Base-by-base conservation (phyloP, 1,140 invertebrate genomes). In the Bombus vancouverensis region DNA sequence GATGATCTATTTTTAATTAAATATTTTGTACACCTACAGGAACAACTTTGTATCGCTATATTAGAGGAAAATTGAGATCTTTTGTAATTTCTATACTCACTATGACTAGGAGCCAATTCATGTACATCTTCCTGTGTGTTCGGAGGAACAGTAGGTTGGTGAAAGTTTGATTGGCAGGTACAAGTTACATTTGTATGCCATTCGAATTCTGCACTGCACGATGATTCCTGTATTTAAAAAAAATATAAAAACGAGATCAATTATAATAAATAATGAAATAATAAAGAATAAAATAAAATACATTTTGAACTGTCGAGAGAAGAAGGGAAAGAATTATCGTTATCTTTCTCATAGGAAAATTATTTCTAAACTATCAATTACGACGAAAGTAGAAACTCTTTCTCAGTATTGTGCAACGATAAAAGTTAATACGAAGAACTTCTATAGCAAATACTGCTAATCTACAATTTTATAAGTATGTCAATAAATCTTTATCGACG, bases 131-230 rank as follows among this genome's bases (percentile, higher is more conserved):
- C 37, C 25, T 75, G 28, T 25, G 37, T 32, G 34, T 86, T 65
- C 9, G 68, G 15, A 1, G 66, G n/a, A n/a, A 15, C 18, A 34
- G 66, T 13, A 57, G 83, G n/a, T 37, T 70, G 37, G 3, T 32
- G 53, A 25, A 76, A 18, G 32, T 28, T 73, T 15, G 85, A 66
- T 32, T 65, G n/a, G 9, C 47, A 73, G 37, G 47, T 32, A 42
- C 91, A 92, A 62, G 89, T 87, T 1, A 92, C 71, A 13, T 81
- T 90, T 5, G 92, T 92, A n/a, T 89, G 47, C 92, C 91, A 92
- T 53, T 92, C 90, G 44, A 92, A 92, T 76, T 88, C 70, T 1
- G 76, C 89, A 18, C 65, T 87, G 75, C 92, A 92, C 0, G 87
- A n/a, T 3, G 84, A 86, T 53, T 90, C 89, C 88, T 89, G 34